A percentile compares a stretch with the other conserved stretches of the same genome.
Conservation (phyloP, 2,797 vertebrate genomes). For the Petrocephalus schoutedeni region DNA sequence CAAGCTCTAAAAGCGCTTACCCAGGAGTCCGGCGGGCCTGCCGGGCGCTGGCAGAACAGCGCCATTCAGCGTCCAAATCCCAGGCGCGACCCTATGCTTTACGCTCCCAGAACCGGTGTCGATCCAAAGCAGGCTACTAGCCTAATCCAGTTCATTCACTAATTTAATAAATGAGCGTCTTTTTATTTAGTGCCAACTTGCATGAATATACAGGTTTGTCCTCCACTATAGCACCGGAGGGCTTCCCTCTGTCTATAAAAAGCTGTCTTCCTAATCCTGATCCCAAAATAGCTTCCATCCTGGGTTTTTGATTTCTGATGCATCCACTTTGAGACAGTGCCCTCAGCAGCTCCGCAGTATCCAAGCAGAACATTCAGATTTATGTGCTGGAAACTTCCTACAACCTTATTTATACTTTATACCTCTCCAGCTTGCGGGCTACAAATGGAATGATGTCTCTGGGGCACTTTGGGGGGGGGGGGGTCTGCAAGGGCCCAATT, state of each 20-base stretch:
- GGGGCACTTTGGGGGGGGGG: background rate
- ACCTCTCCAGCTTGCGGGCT: background rate
- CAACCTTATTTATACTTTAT: background rate
- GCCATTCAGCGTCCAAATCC: too few species aligned
- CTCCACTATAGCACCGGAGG: background rate
- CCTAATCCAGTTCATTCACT: background rate
- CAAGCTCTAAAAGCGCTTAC: background rate
- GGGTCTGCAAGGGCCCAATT: too few species aligned
- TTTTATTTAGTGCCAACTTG: background rate
- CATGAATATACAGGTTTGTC: background rate
- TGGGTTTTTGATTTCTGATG: background rate
- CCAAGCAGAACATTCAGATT: background rate
- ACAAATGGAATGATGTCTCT: background rate
- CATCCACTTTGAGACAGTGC: background rate
- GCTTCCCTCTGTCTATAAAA: background rate
- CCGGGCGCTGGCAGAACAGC: background rate
- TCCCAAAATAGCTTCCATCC: background rate
- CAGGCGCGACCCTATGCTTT: background rate
- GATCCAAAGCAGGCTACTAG: background rate
- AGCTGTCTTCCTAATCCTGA: background rate
- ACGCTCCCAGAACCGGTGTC: background rate
- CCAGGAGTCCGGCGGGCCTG: background rate
- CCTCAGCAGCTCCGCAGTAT: background rate
- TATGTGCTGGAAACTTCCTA: background rate
- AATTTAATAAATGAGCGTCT: background rate